A percentile compares a stretch with the other conserved stretches of the same genome.
Evolutionary conservation across 2,888 invertebrate species (phyloP).

Genomic region (Athalia circularis): DNA sequence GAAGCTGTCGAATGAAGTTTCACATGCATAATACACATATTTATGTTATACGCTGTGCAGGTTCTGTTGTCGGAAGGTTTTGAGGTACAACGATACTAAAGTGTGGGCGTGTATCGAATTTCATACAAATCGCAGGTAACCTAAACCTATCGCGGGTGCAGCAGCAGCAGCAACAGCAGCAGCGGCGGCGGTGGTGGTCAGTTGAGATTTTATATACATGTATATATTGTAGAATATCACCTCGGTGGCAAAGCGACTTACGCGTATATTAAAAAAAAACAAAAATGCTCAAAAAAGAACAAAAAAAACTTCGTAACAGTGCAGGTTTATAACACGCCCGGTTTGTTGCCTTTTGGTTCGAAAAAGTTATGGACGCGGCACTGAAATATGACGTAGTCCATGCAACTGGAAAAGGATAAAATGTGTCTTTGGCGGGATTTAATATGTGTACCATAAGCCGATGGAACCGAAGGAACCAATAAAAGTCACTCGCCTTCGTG

Average conservation of each 20-base stretch:
- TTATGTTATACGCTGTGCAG: conserved; percentile 43
- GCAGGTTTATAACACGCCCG: too few relatives aligned
- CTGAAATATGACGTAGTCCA: conserved; percentile 39
- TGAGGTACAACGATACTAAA: conserved; percentile 14
- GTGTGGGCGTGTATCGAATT: conserved; percentile 68
- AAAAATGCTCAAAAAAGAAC: neutral
- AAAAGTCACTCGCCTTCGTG: conserved; percentile 43
- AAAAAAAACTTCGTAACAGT: conserved; percentile 37
- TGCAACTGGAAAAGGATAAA: conserved; percentile 15
- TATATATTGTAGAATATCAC: too few relatives aligned
- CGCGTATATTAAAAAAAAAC: too few relatives aligned
- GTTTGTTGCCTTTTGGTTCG: conserved; percentile 6
- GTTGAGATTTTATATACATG: conserved; percentile 1
- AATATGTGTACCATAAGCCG: too few relatives aligned
- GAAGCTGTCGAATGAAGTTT: conserved; percentile 62
- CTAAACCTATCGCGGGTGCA: conserved; percentile 63
- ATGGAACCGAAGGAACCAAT: conserved; percentile 42
- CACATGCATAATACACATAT: too few relatives aligned
- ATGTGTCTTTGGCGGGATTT: conserved; percentile 33
- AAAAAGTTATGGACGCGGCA: conserved; percentile 44
- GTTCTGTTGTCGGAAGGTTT: conserved; percentile 54
- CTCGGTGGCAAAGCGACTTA: too few relatives aligned
- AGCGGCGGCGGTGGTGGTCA: conserved; percentile 43
- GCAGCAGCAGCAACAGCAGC: conserved; percentile 64
- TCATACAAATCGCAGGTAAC: conserved; percentile 72